These are phyloP conservation scores for Melinopterus prodromus DNA, from an alignment of 2,888 invertebrate genomes.

Conservation along the genomic window DNA sequence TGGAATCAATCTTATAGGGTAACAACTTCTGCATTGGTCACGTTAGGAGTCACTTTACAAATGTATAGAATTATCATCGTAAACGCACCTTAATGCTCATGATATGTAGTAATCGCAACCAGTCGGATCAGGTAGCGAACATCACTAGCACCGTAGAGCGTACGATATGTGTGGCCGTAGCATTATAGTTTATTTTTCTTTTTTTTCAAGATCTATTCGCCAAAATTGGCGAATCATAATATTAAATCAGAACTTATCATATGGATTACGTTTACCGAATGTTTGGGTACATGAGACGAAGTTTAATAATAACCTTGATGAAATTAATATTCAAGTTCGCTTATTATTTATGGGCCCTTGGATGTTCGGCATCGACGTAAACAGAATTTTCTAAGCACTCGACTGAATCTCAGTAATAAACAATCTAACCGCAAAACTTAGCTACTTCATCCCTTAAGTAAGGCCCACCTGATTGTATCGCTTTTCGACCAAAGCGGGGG, in stretches of 20 bases:
- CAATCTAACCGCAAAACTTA: constrained; percentile 53
- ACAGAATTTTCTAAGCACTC: constrained; percentile 22
- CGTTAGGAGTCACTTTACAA: too few species aligned
- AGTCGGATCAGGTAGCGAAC: not conserved
- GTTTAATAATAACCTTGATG: not conserved
- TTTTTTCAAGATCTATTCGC: too few species aligned
- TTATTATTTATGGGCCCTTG: not conserved
- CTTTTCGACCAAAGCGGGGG: constrained; percentile 51
- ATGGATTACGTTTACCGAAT: not conserved
- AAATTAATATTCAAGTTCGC: not conserved
- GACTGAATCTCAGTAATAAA: constrained; percentile 51
- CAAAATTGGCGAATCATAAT: too few species aligned
- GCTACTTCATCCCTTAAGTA: constrained; percentile 53
- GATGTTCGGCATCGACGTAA: not conserved
- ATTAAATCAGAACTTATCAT: not conserved
- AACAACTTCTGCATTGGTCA: too few species aligned
- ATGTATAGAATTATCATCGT: too few species aligned
- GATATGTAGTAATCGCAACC: too few species aligned
- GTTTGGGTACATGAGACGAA: not conserved
- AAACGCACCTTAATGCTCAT: too few species aligned
- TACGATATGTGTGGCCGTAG: not conserved
- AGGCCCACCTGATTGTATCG: constrained; percentile 55
- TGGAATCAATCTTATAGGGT: too few species aligned
- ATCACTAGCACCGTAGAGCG: too few species aligned
- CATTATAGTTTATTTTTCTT: not conserved